Conservation (phyloP, 2,113 vertebrate species). For the Psammodynastes pulverulentus region DNA sequence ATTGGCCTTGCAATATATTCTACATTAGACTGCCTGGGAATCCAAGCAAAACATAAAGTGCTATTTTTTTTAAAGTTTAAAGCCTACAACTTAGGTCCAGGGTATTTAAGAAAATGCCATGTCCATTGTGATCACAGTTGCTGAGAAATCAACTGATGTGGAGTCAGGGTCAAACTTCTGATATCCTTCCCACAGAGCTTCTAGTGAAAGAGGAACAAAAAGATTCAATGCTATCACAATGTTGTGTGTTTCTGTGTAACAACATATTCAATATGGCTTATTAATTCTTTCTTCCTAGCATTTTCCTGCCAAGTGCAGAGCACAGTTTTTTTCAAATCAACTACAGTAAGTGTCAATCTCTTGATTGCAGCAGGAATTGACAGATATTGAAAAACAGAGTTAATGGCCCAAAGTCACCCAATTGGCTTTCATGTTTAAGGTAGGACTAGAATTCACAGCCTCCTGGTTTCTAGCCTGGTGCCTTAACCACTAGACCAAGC, state of each 20-base stretch:
- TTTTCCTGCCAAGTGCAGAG: neutral
- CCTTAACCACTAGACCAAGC: neutral
- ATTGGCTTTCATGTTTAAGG: neutral
- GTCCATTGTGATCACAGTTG: neutral
- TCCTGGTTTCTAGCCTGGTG: neutral
- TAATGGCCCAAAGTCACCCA: neutral
- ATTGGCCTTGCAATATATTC: neutral
- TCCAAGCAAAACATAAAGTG: neutral
- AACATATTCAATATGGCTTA: neutral
- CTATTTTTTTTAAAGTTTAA: neutral
- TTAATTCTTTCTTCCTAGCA: too few relatives aligned
- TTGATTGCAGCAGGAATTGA: neutral
- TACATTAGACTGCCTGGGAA: neutral
- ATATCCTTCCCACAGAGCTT: neutral
- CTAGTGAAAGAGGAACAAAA: neutral
- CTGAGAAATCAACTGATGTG: neutral
- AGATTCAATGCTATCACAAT: neutral
- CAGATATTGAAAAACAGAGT: neutral
- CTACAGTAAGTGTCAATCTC: neutral
- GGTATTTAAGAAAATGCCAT: neutral
- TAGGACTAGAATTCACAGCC: neutral
- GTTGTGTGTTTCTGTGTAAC: neutral
- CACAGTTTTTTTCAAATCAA: neutral
- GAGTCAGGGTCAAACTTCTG: neutral
- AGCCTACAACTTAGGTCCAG: neutral